Conservation (phyloP, 2,113 vertebrate species). For the Dolichotis patagonum region DNA sequence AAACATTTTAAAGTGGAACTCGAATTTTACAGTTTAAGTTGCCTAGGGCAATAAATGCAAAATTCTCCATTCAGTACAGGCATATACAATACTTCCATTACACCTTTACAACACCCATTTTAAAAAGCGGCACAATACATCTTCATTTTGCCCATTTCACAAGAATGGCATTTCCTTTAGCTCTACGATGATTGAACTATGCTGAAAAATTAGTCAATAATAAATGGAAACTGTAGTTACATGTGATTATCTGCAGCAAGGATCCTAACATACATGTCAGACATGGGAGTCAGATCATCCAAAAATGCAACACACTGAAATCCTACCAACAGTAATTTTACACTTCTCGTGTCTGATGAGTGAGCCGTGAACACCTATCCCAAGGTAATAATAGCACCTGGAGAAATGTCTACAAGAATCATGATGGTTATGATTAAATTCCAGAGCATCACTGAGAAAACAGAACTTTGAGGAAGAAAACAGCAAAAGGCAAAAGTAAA, state of each 20-base stretch:
- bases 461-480: not conserved
- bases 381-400: not conserved
- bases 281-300: not conserved
- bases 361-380: not conserved
- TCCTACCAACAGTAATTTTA: not conserved
- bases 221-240: not conserved
- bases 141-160: not conserved
- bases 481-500: not conserved
- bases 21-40: not conserved
- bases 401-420: not conserved
- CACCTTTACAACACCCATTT: not conserved
- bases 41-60: not conserved
- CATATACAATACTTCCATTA: not conserved
- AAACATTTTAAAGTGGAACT: not conserved
- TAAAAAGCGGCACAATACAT: not conserved
- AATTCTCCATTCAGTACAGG: not conserved
- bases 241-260: not conserved
- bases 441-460: not conserved
- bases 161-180: not conserved
- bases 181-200: not conserved
- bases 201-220: slow-evolving; percentile 29
- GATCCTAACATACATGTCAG: not conserved
- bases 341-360: not conserved
- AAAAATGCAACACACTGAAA: slow-evolving; percentile 4
- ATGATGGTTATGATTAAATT: not conserved